Evolutionary conservation across 2,797 vertebrate species (phyloP).

Genomic region (Tapera naevia): DNA sequence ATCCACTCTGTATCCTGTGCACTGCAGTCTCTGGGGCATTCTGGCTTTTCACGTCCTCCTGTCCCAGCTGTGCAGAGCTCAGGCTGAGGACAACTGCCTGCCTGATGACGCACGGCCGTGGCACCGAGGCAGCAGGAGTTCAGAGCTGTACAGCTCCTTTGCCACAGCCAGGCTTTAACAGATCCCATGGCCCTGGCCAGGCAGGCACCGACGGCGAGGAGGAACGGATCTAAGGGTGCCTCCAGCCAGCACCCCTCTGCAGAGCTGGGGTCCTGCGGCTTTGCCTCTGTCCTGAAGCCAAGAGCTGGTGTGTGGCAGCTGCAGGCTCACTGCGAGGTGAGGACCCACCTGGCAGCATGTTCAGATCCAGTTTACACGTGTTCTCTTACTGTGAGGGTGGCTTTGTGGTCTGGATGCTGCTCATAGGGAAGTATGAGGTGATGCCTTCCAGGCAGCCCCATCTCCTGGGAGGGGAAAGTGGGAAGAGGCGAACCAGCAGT

Average conservation of each 20-base stretch:
- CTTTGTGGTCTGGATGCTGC: constrained; percentile 18
- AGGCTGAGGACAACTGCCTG: neutral
- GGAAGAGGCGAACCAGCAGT: neutral
- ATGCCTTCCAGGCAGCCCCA: constrained; percentile 20
- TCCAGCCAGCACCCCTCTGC: neutral
- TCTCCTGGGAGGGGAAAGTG: neutral
- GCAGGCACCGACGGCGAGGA: neutral
- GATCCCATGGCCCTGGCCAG: neutral
- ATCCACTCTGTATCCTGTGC: constrained; percentile 45
- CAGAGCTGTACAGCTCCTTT: neutral
- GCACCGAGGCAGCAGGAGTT: neutral
- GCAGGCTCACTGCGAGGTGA: neutral
- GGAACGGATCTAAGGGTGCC: neutral
- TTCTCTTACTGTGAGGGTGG: neutral
- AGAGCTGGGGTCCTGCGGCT: neutral
- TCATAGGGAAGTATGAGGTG: neutral
- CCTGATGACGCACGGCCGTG: neutral
- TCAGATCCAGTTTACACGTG: neutral
- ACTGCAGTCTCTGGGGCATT: constrained; percentile 39
- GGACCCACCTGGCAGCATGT: constrained; percentile 47
- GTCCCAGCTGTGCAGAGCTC: neutral
- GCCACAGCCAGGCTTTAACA: neutral
- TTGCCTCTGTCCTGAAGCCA: neutral
- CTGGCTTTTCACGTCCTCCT: neutral
- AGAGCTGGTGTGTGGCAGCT: constrained; percentile 9